phyloP scores from a whole-genome alignment of 1,140 invertebrate species.

The Orussus abietinus region DNA sequence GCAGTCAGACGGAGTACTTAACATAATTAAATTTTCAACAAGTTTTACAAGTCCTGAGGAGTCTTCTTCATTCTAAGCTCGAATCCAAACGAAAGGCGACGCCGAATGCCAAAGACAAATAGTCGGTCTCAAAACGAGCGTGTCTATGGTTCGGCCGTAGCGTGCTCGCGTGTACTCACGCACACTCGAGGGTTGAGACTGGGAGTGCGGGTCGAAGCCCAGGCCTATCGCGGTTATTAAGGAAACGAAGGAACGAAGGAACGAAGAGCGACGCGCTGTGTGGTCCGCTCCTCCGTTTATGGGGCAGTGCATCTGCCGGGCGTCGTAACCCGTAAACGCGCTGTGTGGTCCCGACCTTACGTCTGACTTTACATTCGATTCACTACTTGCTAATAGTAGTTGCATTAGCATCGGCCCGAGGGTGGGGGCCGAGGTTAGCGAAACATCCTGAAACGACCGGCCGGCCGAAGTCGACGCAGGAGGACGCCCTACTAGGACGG shows the following conservation, averaged over 20 bases:
- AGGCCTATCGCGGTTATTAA: slow-evolving; percentile 42
- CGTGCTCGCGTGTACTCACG: slow-evolving; percentile 18
- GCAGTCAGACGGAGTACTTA: too few relatives aligned
- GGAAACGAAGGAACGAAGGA: slow-evolving; percentile 45
- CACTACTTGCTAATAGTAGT: slow-evolving; percentile 50
- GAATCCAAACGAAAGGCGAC: too few relatives aligned
- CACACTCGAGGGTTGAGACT: slow-evolving; percentile 24
- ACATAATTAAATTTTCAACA: too few relatives aligned
- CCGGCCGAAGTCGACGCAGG: too few relatives aligned
- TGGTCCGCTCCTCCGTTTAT: slow-evolving; percentile 52
- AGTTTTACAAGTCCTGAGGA: too few relatives aligned
- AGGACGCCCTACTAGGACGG: too few relatives aligned
- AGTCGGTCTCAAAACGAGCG: slow-evolving; percentile 16
- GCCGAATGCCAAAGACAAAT: slow-evolving; percentile 17
- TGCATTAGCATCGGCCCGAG: slow-evolving; percentile 35
- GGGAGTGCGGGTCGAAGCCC: slow-evolving; percentile 13
- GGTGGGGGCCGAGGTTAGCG: not conserved
- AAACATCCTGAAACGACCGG: too few relatives aligned
- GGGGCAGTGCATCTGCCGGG: slow-evolving; percentile 45
- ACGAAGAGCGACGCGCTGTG: slow-evolving; percentile 38
- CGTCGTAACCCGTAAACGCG: slow-evolving; percentile 18
- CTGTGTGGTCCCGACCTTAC: slow-evolving; percentile 45
- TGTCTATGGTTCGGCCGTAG: not conserved
- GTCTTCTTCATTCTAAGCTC: too few relatives aligned
- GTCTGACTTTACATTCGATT: slow-evolving; percentile 50